Conservation (phyloP, 1,140 invertebrate species). For the Brachionus rubens region DNA sequence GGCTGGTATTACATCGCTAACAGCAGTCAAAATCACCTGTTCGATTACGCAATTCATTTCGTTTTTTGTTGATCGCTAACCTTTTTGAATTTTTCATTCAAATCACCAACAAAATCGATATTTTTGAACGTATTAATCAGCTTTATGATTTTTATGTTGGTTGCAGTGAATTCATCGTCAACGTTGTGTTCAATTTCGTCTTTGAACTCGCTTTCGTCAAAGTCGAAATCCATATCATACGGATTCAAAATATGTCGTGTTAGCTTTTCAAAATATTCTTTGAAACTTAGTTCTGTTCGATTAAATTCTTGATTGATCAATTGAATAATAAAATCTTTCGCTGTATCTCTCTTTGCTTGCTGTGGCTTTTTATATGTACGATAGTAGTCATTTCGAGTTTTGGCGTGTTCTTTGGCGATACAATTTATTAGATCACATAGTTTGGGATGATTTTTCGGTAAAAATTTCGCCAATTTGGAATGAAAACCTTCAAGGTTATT, state of each 20-base stretch:
- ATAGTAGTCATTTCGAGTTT: neutral
- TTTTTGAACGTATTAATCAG: too few species aligned
- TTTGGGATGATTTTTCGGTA: neutral
- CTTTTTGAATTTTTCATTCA: too few species aligned
- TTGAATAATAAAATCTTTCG: constrained; percentile 12
- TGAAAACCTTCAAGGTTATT: constrained; percentile 4
- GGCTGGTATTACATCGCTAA: too few species aligned
- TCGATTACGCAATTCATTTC: too few species aligned
- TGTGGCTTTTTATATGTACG: neutral
- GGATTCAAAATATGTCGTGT: neutral
- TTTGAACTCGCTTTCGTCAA: too few species aligned
- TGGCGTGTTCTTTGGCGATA: neutral
- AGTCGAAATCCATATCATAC: neutral
- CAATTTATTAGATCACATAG: neutral
- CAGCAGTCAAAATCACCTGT: too few species aligned
- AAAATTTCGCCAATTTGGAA: neutral
- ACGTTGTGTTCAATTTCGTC: too few species aligned
- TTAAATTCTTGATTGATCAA: neutral
- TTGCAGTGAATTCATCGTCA: too few species aligned
- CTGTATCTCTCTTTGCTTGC: neutral
- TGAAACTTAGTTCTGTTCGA: neutral
- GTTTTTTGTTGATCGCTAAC: too few species aligned
- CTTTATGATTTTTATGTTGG: too few species aligned
- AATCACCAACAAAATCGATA: too few species aligned
- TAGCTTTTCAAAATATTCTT: neutral